Percentiles rank a stretch among this genome's conserved stretches.
Conservation (phyloP, 2,888 invertebrate genomes). For the Lasioglossum figueresi region DNA sequence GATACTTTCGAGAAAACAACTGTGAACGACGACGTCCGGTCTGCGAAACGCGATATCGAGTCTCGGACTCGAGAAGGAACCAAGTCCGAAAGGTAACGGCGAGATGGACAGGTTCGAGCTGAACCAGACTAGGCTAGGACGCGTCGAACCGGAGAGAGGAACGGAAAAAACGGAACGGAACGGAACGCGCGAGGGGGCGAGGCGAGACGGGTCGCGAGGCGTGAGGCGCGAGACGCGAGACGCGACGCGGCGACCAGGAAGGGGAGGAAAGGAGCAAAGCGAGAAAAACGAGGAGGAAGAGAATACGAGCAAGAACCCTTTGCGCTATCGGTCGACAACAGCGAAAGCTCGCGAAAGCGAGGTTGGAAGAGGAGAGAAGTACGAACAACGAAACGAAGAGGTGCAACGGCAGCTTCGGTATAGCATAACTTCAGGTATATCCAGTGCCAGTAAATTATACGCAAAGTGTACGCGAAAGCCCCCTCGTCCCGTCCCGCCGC, state of each 20-base stretch:
- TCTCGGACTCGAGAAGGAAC: not conserved
- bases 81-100: not conserved
- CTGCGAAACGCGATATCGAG: not conserved
- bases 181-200: not conserved
- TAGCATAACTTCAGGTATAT: conserved; percentile 83
- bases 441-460: conserved; percentile 84
- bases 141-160: conserved; percentile 38
- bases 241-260: conserved; percentile 7
- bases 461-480: conserved; percentile 83
- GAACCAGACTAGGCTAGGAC: not conserved
- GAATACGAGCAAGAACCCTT: conserved; percentile 51
- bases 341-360: conserved; percentile 41
- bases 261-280: conserved; percentile 29
- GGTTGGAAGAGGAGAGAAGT: conserved; percentile 50
- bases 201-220: not conserved
- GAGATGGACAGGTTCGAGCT: conserved; percentile 40
- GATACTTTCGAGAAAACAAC: conserved; percentile 68
- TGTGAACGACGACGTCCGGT: not conserved
- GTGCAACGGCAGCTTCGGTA: conserved; percentile 75
- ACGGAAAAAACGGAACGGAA: not conserved
- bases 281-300: conserved; percentile 35
- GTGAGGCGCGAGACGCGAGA: conserved; percentile 24
- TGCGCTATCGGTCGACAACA: conserved; percentile 57
- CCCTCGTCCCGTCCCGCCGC: conserved; percentile 72
- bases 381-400: conserved; percentile 64